phyloP scores from a whole-genome alignment of 2,797 vertebrate species.

The Falco berigora region DNA sequence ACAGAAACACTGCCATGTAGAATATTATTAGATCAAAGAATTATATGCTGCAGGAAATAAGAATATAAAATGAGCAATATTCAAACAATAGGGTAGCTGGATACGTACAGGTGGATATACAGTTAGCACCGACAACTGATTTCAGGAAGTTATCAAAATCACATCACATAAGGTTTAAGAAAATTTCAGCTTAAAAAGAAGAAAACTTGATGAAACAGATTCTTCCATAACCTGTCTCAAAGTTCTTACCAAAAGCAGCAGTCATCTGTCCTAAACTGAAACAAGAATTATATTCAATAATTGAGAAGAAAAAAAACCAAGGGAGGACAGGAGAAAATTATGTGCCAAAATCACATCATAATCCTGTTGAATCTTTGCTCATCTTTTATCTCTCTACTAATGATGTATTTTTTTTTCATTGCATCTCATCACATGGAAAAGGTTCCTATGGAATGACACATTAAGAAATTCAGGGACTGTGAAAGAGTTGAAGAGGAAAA shows the following conservation, averaged over 20 bases:
- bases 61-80: not conserved
- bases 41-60: not conserved
- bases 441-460: not conserved
- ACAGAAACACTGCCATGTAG: not conserved
- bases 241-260: not conserved
- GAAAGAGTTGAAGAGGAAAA: not conserved
- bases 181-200: not conserved
- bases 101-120: not conserved
- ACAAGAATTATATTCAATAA: not conserved
- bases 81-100: not conserved
- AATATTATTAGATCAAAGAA: not conserved
- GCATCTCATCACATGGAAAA: not conserved
- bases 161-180: not conserved
- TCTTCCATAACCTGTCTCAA: not conserved
- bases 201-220: not conserved
- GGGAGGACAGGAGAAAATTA: not conserved
- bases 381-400: not conserved
- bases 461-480: not conserved
- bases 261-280: not conserved
- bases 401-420: accelerated
- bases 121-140: not conserved
- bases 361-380: not conserved
- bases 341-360: not conserved
- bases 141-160: not conserved
- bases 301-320: accelerated